phyloP scores from a whole-genome alignment of 2,797 vertebrate species.

The Tachyglossus aculeatus region DNA sequence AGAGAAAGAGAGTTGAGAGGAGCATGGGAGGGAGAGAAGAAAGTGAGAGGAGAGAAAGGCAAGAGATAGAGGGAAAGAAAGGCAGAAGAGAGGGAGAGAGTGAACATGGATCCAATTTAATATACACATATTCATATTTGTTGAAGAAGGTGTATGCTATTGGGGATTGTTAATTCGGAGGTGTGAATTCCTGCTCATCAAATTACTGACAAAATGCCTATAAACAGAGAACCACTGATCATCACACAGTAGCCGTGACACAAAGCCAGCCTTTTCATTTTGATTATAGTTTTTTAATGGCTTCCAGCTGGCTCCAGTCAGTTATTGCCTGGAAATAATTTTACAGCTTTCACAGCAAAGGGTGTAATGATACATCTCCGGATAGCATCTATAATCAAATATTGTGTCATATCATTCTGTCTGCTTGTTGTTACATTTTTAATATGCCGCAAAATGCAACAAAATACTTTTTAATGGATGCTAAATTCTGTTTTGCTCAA shows the following conservation, averaged over 20 bases:
- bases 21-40: no score
- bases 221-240: slow-evolving; percentile 28
- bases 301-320: slow-evolving; percentile 33
- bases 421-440: not conserved
- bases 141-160: not conserved
- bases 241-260: slow-evolving; percentile 24
- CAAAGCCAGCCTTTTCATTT: slow-evolving; percentile 48
- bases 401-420: not conserved
- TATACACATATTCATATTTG: no score
- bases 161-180: slow-evolving; percentile 11
- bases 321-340: slow-evolving; percentile 45
- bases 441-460: not conserved
- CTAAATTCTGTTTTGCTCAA: not conserved
- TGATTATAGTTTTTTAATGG: slow-evolving; percentile 44
- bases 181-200: slow-evolving; percentile 34
- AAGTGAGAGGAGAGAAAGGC: not conserved
- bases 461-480: not conserved
- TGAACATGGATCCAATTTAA: no score
- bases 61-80: no score
- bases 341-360: slow-evolving; percentile 20
- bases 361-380: slow-evolving; percentile 28
- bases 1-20: no score
- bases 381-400: slow-evolving; percentile 20
- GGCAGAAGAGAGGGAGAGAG: no score
- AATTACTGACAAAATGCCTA: slow-evolving; percentile 25